Evolutionary conservation across 2,797 vertebrate species (phyloP).

Genomic region (Dicrostonyx torquatus): DNA sequence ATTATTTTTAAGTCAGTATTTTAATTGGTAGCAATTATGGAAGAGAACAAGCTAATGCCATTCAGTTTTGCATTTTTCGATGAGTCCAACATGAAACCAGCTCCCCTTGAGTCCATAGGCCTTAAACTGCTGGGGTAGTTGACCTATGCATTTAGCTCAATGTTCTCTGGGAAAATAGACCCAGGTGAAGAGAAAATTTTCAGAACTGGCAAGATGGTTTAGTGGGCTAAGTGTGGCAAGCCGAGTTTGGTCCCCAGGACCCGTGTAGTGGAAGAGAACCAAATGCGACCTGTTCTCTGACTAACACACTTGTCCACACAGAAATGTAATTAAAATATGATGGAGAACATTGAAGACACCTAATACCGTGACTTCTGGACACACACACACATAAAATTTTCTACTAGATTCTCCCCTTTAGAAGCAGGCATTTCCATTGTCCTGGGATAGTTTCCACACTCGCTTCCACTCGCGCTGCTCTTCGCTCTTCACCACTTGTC

Average conservation of each 20-base stretch:
- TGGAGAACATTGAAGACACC: too few relatives aligned
- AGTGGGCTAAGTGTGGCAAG: not conserved
- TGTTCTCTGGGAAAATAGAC: slow-evolving; percentile 25
- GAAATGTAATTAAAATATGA: not conserved
- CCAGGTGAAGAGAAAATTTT: not conserved
- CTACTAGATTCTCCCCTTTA: too few relatives aligned
- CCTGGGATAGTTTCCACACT: too few relatives aligned
- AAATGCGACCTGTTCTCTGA: not conserved
- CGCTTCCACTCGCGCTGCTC: not conserved
- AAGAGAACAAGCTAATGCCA: slow-evolving; percentile 24
- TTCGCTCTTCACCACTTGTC: not conserved
- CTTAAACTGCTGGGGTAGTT: not conserved
- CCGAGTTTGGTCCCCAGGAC: not conserved
- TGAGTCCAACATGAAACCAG: slow-evolving; percentile 25
- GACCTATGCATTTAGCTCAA: slow-evolving; percentile 6
- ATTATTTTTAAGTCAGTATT: not conserved
- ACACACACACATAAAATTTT: too few relatives aligned
- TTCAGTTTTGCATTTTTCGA: slow-evolving; percentile 16
- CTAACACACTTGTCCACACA: not conserved
- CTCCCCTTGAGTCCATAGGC: slow-evolving; percentile 3
- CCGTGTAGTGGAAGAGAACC: not conserved
- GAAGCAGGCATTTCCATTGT: too few relatives aligned
- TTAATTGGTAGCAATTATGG: not conserved
- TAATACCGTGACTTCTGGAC: too few relatives aligned
- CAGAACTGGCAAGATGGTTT: not conserved